A percentile compares a stretch with the other conserved stretches of the same genome.
Evolutionary conservation across 2,113 vertebrate species (phyloP).

Genomic region (Rhynchopsitta pachyrhyncha): DNA sequence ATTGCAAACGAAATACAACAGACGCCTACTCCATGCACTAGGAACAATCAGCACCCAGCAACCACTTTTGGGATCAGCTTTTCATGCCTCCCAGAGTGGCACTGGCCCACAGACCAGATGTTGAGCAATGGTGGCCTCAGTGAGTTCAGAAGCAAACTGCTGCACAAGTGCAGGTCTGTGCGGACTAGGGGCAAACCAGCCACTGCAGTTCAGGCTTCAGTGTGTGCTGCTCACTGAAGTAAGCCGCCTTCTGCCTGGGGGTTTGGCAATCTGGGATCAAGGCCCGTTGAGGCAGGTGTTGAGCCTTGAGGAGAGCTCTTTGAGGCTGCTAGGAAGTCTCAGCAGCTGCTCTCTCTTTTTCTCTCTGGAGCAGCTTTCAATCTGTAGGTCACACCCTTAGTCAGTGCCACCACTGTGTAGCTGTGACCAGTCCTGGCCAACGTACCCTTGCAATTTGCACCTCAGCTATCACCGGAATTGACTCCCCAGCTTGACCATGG

Average conservation of each 20-base stretch:
- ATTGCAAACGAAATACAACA: neutral
- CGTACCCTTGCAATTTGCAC: neutral
- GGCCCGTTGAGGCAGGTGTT: neutral
- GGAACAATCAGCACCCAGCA: neutral
- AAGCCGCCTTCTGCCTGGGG: fast-evolving
- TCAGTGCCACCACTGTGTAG: fast-evolving
- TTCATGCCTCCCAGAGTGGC: fast-evolving
- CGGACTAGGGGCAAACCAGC: neutral
- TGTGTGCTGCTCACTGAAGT: neutral
- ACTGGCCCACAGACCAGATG: fast-evolving
- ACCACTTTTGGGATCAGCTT: neutral
- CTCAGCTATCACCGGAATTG: neutral
- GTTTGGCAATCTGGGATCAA: neutral
- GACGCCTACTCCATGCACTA: neutral
- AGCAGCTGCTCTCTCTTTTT: neutral
- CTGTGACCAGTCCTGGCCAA: neutral
- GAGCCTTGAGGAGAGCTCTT: neutral
- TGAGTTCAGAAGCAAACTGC: fast-evolving
- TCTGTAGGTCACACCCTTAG: neutral
- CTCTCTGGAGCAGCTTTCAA: neutral
- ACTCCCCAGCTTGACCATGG: neutral
- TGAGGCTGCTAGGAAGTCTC: neutral
- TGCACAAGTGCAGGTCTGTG: fast-evolving
- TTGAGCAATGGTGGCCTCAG: fast-evolving
- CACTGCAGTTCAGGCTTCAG: neutral